phyloP scores from a whole-genome alignment of 1,140 invertebrate genomes.

The Bombus affinis region DNA sequence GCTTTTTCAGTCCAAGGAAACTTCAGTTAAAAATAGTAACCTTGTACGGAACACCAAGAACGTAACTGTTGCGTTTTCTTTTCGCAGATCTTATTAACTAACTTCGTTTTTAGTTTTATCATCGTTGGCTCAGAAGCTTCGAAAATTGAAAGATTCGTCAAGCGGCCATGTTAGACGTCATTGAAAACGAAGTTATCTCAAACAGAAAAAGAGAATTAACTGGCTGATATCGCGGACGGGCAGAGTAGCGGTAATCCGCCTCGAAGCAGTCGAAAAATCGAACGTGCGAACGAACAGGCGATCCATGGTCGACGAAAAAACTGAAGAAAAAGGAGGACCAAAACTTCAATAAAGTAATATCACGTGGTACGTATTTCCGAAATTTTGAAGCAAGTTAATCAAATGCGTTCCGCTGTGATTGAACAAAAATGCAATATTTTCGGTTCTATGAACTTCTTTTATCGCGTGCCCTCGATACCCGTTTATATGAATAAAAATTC shows the following conservation, averaged over 20 bases:
- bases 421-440: conserved; percentile 8
- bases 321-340: not conserved
- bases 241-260: conserved; percentile 20
- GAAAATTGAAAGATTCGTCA: not conserved
- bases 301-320: not conserved
- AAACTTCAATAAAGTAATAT: not conserved
- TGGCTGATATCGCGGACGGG: not conserved
- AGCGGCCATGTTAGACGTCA: not conserved
- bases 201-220: not conserved
- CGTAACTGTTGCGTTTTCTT: not conserved
- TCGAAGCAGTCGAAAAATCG: conserved; percentile 31
- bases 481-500: not conserved
- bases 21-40: not conserved
- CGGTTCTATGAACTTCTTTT: not conserved
- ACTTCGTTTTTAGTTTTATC: not conserved
- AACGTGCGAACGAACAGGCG: conserved; percentile 4
- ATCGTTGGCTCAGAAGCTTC: no score
- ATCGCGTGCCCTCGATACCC: not conserved
- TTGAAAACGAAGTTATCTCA: not conserved
- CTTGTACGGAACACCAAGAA: no score
- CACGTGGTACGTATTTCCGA: not conserved
- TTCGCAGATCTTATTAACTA: not conserved
- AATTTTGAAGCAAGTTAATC: conserved; percentile 25
- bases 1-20: not conserved
- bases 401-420: not conserved